Evolutionary conservation across 2,113 vertebrate genomes (phyloP), one percentile per base, ranked within the genome.

Genomic region (Bubalus kerabau): DNA sequence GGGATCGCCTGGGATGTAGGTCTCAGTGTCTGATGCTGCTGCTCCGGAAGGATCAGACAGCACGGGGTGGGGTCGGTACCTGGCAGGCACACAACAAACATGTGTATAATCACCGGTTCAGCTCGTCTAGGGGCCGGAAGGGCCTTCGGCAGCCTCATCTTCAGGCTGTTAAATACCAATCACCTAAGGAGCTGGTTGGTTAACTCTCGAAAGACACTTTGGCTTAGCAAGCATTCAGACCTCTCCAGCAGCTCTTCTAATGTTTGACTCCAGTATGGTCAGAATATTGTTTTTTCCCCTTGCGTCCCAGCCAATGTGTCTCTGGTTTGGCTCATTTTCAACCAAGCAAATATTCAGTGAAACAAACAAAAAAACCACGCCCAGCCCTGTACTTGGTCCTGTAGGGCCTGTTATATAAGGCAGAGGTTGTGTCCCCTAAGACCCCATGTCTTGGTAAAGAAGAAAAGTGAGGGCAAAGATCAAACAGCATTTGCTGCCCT

Each of bases 1-100:
- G 7, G 1, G 1, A 19, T 2, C 7, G 4, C 30, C 43, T 13
- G 6, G 52, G 23, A 52, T 2, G 13, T 1, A 2, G 36, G 30
- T 21, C 62, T 24, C 32, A 36, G 12, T 15, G 23, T 71, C 74
- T 0, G 1, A 62, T 7, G 14, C 32, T 1, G 15, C 10, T 9
- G 46, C 1, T 76, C 23, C 6, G 15, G 24, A 3, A 21, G 23
- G n/a, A 32, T 26, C 10, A 36, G 67, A 24, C 5, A 17, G n/a
- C 52, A 11, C 2, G 12, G 19, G 80, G 50, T 52, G 12, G 19
- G 80, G 50, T 52, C 3, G 3, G 32, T 32, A 54, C 48, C 32
- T 1, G 40, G 40, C 7, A 0, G 7, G 85, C 21, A 40, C 30
- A 17, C 3, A 4, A 21, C 9, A 16, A 36, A 82, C 19, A 54